A percentile compares a stretch with the other conserved stretches of the same genome.
phyloP scores from a whole-genome alignment of 2,797 vertebrate species.

The Gadopsis bispinosus region DNA sequence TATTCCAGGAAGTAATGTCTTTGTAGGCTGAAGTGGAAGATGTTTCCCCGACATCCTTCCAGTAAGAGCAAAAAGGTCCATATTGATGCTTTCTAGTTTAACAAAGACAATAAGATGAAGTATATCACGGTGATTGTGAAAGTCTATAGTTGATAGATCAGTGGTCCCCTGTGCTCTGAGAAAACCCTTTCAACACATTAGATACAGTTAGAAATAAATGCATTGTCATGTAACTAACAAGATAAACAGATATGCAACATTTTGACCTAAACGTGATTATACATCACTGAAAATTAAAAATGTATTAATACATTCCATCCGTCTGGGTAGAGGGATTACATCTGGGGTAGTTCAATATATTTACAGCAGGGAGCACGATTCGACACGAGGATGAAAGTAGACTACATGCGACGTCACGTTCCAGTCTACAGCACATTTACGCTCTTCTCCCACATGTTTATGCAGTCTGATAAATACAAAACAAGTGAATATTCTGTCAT shows the following conservation, averaged over 20 bases:
- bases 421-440: not conserved
- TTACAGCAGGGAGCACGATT: slow-evolving; percentile 28
- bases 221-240: not conserved
- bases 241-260: not conserved
- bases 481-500: slow-evolving; percentile 34
- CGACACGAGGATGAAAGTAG: not conserved
- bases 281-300: slow-evolving; percentile 7
- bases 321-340: slow-evolving; percentile 23
- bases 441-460: slow-evolving; percentile 22
- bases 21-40: not conserved
- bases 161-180: slow-evolving; percentile 15
- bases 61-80: not conserved
- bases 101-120: slow-evolving; percentile 4
- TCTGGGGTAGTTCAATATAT: slow-evolving; percentile 13
- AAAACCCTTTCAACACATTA: slow-evolving; percentile 11
- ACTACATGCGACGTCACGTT: not conserved
- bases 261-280: slow-evolving; percentile 17
- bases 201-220: slow-evolving; percentile 35
- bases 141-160: not conserved
- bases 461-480: slow-evolving; percentile 42
- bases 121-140: not conserved
- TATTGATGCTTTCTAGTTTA: slow-evolving; percentile 6
- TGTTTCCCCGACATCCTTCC: not conserved
- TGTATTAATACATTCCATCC: slow-evolving; percentile 55
- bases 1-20: slow-evolving; percentile 7